Evolutionary conservation across 2,888 invertebrate genomes (phyloP), one percentile per base, ranked within the genome.

Genomic region (Drosophila conformis): DNA sequence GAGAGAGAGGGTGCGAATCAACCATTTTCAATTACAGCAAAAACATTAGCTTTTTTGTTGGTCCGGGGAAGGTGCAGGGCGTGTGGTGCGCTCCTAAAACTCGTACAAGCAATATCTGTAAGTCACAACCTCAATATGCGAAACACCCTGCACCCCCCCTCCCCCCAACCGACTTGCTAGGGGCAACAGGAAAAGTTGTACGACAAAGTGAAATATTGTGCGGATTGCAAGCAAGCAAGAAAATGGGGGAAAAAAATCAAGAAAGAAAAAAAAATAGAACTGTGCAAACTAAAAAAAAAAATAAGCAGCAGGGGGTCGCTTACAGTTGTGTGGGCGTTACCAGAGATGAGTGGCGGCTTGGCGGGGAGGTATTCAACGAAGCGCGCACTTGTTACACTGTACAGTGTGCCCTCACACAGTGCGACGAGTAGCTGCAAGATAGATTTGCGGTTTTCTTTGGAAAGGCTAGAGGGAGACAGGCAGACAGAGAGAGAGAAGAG

Each of bases 331-430:
- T n/a, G 35, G 5, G 48, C 15, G 29, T 6, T 6, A 29, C 27
- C 29, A 18, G 29, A 25, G 25, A 46, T 46, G 18, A n/a, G 56
- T 2, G 29, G 18, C 3, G 51, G 21, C 0, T 1, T 10, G 18
- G 7, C 10, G 56, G n/a, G 46, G 29, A 3, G 27, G 25, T 36
- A 33, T 71, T 58, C 74, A 80, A 77, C 80, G 63, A 80, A 80
- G 80, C 80, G 80, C 75, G 78, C 80, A 81, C 80, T 81, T 81
- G 81, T 78, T 78, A 78, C 77, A 67, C 77, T 60, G 68, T 48
- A 21, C 21, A 40, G 56, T 58, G 18, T 15, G 56, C 33, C 52
- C 67, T n/a, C 54, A 13, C 63, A 54, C 73, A 36, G 58, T 46
- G 69, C 38, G 42, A 60, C 42, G 42, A 42, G 71, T 82, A 76